Evolutionary conservation across 2,797 vertebrate species (phyloP).

Genomic region (Sitta carolinensis): DNA sequence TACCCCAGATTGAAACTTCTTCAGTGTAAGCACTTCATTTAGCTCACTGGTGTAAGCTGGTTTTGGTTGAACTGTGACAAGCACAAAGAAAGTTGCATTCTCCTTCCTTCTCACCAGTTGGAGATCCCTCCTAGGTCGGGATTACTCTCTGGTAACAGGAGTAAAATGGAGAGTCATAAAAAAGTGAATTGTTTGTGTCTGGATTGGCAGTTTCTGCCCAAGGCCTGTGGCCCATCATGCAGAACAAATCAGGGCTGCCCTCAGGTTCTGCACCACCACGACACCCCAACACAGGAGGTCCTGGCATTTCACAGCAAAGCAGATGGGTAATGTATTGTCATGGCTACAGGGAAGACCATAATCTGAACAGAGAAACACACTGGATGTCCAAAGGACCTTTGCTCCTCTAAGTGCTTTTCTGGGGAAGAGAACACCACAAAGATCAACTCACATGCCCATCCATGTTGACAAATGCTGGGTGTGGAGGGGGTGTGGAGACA

Average conservation of each 20-base stretch:
- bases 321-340: background rate
- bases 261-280: accelerated
- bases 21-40: background rate
- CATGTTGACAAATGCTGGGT: background rate
- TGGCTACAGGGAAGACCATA: background rate
- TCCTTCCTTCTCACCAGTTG: background rate
- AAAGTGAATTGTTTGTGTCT: background rate
- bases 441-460: background rate
- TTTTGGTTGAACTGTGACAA: background rate
- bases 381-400: background rate
- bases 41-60: background rate
- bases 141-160: background rate
- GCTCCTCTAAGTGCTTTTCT: background rate
- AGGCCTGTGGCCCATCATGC: background rate
- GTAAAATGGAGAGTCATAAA: background rate
- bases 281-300: background rate
- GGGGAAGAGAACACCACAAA: background rate
- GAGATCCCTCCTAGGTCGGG: background rate
- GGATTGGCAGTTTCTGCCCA: background rate
- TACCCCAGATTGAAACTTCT: background rate
- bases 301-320: background rate
- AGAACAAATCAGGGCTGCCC: background rate
- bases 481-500: background rate
- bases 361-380: background rate
- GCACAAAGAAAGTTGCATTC: background rate